Base-by-base conservation (phyloP, 1,140 invertebrate species). In the Microplitis mediator region DNA sequence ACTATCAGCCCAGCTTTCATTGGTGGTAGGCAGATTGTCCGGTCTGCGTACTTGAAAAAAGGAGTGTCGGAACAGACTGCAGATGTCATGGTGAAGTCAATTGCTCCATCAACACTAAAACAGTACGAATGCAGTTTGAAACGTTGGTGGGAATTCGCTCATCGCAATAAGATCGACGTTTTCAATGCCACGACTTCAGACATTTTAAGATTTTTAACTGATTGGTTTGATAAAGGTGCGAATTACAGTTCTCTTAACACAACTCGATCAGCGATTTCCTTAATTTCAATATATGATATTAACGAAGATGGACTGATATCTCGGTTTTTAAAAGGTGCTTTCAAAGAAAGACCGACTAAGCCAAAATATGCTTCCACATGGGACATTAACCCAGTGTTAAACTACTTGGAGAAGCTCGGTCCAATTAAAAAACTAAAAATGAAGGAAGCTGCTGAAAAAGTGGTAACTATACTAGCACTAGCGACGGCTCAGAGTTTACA, bases 311-410 rank as follows among this genome's bases (percentile, higher is more conserved):
- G 58, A 6, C 34, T 69, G 31, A 60, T 62, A 8, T 39, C 58
- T 6, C 63, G 80, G 36, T 78, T 82, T 68, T 69, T 82, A 0
- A 82, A 77, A 76, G 81, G 78, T 0, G 39, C 74, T 8, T 77
- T 60, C 56, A 80, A 74, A 50, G 8, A 71, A 70, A 79, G 69
- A 51, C 80, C 81, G 16, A 23, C 69, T 13, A 61, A 52, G 45
- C 78, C 78, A 2, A 82, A 80, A 71, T 82, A 83, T 67, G 52
- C 8, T 8, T 62, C 14, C 23, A 79, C 77, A 2, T 83, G 80
- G 81, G 76, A 83, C 54, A 73, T 76, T 4, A 50, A 73, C 50
- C 51, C 76, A 54, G 79, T 82, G 6, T 73, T 82, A 54, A 60
- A 77, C 45, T 69, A 74, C 52, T 61, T 81, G 8, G 72, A 74